phyloP scores from a whole-genome alignment of 2,113 vertebrate genomes.

The Uropsilus gracilis region DNA sequence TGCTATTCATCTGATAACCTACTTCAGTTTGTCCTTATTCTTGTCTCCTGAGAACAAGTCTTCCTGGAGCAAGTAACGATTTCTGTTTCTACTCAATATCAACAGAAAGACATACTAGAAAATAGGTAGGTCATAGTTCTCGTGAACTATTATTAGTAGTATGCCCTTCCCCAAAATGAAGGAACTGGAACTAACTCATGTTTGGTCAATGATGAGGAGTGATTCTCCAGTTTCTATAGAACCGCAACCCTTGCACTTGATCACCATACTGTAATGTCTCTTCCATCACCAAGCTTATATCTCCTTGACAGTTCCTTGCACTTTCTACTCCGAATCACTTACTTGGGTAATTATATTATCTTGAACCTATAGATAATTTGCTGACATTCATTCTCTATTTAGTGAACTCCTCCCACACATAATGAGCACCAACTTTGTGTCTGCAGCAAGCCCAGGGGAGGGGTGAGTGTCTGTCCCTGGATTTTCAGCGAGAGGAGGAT shows the following conservation, averaged over 20 bases:
- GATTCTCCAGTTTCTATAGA: not conserved
- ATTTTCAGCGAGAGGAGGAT: accelerated
- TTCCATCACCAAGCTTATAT: not conserved
- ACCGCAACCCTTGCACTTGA: not conserved
- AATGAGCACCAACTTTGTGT: not conserved
- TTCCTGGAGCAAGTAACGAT: not conserved
- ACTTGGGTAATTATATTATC: not conserved
- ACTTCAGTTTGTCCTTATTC: not conserved
- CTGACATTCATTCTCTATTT: not conserved
- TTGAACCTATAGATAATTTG: not conserved
- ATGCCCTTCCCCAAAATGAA: not conserved
- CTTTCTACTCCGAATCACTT: not conserved
- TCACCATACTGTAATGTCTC: not conserved
- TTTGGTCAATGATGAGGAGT: not conserved
- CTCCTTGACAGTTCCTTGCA: not conserved
- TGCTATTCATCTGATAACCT: not conserved
- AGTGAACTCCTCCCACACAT: not conserved
- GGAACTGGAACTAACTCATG: not conserved
- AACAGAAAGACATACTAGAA: not conserved
- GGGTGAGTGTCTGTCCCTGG: not conserved
- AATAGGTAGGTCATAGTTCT: not conserved
- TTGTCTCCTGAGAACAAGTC: not conserved
- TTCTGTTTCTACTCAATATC: not conserved
- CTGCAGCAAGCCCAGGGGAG: not conserved
- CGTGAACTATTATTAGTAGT: not conserved